A percentile compares a stretch with the other conserved stretches of the same genome.
phyloP scores from a whole-genome alignment of 2,888 invertebrate species.

The Asteroscopus sphinx region DNA sequence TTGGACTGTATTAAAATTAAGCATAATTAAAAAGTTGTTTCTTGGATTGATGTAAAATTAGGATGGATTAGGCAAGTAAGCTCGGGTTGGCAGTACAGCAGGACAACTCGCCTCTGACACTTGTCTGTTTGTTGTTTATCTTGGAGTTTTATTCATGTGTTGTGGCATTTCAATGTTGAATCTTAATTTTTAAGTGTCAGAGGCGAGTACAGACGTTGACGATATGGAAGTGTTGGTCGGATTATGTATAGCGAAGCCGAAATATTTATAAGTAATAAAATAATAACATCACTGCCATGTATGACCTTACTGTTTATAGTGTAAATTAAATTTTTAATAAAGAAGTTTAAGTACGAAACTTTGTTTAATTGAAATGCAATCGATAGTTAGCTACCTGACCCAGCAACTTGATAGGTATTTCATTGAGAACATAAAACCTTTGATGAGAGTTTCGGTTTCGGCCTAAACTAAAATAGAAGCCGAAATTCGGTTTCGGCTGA shows the following conservation, averaged over 20 bases:
- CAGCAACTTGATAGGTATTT: too few species aligned
- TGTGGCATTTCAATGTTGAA: slow-evolving; percentile 81
- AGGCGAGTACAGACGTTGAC: slow-evolving; percentile 48
- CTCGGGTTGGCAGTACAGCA: slow-evolving; percentile 74
- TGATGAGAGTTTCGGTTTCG: too few species aligned
- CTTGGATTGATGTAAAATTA: slow-evolving; percentile 77
- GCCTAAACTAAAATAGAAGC: too few species aligned
- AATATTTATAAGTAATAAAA: slow-evolving; percentile 80
- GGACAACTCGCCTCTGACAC: slow-evolving; percentile 68
- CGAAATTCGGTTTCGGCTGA: too few species aligned
- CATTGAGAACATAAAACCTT: too few species aligned
- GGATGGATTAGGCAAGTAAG: slow-evolving; percentile 72
- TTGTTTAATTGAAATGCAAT: slow-evolving; percentile 42
- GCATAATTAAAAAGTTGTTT: slow-evolving; percentile 69
- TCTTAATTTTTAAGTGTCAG: slow-evolving; percentile 74
- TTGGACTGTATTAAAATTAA: slow-evolving; percentile 73
- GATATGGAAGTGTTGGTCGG: slow-evolving; percentile 70
- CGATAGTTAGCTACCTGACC: too few species aligned
- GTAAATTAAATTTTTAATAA: slow-evolving; percentile 88
- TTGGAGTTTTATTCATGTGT: slow-evolving; percentile 76
- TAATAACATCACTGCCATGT: slow-evolving; percentile 89
- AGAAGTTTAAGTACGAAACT: slow-evolving; percentile 71
- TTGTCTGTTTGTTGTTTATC: slow-evolving; percentile 78
- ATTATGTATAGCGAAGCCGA: slow-evolving; percentile 79
- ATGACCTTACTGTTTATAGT: slow-evolving; percentile 89